Percentiles rank a stretch among this genome's conserved stretches.
Evolutionary conservation across 2,888 invertebrate genomes (phyloP).

Genomic region (Zaprionus bogoriensis): DNA sequence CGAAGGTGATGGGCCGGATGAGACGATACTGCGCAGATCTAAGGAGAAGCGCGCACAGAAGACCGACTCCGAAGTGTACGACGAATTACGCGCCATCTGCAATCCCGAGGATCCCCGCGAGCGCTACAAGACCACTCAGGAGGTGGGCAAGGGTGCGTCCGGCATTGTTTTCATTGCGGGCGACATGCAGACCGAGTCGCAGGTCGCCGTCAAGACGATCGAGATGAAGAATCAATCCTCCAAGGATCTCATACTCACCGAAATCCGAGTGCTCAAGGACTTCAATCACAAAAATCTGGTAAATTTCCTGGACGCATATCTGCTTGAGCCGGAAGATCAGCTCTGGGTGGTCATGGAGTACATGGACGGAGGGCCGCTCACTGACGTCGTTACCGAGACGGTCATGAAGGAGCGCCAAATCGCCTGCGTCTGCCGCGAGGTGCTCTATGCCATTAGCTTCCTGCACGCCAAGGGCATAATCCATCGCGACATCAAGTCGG

Average conservation of each 20-base stretch:
- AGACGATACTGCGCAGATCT: slow-evolving; percentile 82
- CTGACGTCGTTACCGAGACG: slow-evolving; percentile 98
- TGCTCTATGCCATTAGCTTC: slow-evolving; percentile 93
- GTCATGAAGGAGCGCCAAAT: slow-evolving; percentile 98
- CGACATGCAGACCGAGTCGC: slow-evolving; percentile 88
- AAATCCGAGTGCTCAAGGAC: slow-evolving; percentile 95
- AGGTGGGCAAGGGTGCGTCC: slow-evolving; percentile 95
- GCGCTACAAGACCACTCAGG: slow-evolving; percentile 91
- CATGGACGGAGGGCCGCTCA: slow-evolving; percentile 96
- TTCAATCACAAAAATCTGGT: slow-evolving; percentile 97
- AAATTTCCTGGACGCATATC: slow-evolving; percentile 96
- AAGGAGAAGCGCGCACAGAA: slow-evolving; percentile 81
- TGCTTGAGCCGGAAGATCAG: slow-evolving; percentile 94
- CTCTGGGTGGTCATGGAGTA: slow-evolving; percentile 99
- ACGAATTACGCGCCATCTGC: slow-evolving; percentile 90
- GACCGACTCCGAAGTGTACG: slow-evolving; percentile 85
- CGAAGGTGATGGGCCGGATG: slow-evolving; percentile 81
- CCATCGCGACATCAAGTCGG: slow-evolving; percentile 98
- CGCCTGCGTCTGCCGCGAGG: slow-evolving; percentile 96
- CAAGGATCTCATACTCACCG: slow-evolving; percentile 97
- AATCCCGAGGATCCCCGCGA: slow-evolving; percentile 91
- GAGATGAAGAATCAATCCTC: slow-evolving; percentile 97
- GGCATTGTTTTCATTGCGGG: slow-evolving; percentile 95
- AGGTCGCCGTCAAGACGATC: slow-evolving; percentile 98
- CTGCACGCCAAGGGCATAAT: slow-evolving; percentile 95